Base-by-base conservation (phyloP, 2,888 invertebrate genomes). In the Ornithoptera alexandrae region DNA sequence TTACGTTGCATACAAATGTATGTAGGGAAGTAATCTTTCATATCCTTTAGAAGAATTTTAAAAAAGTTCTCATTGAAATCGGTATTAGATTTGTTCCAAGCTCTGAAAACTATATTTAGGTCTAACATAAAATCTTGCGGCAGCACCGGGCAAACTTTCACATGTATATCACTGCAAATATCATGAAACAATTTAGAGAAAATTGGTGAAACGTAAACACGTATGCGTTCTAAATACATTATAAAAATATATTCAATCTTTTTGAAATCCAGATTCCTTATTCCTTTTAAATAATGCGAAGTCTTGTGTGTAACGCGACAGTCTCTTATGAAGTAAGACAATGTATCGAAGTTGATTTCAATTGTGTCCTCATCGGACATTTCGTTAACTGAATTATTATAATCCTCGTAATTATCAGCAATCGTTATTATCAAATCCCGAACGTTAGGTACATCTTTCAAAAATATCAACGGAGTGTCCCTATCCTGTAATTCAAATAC, bases 101-200 rank as follows among this genome's bases (percentile, higher is more conserved):
- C 82, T 71, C 78, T 81, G 66, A 84, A 84, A 30, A 83, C 69
- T 8, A 83, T 81, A 66, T 84, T 82, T 0, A 83, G 80, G 62
- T 81, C 79, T 8, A 84, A 60, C 76, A 79, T 77, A 24, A 84
- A 81, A 64, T 77, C 77, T 42, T 72, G 62, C 3, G 84, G 82
- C 24, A 84, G 71, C 67, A 17, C 72, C 63, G 57, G 71, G 72
- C 62, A 58, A 0, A 82, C 72, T 70, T 78, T 74, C 1, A 84
- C 72, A 61, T 74, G 70, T 15, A 83, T 73, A 70, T 81, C 78
- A 56, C 75, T 75, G 62, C 82, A 81, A 53, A 70, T 74, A 1
- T 73, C 70, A 39, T 65, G 68, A 58, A 83, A 84, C 56, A 80
- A 65, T 12, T 68, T 66, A 12, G 72, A 69, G 56, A 84, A 79